A percentile compares a stretch with the other conserved stretches of the same genome.
Conservation (phyloP, 1,140 invertebrate genomes). For the Plectrocnemia conspersa region DNA sequence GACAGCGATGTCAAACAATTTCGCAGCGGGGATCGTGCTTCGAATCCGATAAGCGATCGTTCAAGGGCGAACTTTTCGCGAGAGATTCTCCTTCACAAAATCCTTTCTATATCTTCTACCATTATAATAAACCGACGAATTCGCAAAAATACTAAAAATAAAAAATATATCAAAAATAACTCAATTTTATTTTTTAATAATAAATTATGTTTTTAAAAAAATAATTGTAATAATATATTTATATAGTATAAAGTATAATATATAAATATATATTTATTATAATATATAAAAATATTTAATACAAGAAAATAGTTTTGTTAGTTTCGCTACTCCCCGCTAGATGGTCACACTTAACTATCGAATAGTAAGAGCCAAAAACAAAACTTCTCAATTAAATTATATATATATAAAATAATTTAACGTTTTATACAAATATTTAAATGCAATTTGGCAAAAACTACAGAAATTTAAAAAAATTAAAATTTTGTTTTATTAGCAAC, state of each 20-base stretch:
- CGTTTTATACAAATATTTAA: not conserved
- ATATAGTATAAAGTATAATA: too few species aligned
- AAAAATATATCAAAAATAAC: too few species aligned
- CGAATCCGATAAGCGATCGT: not conserved
- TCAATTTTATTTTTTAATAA: too few species aligned
- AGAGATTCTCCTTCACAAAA: too few species aligned
- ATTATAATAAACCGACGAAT: too few species aligned
- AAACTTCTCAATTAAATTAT: not conserved
- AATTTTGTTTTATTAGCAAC: not conserved
- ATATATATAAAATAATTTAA: not conserved
- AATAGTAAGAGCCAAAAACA: too few species aligned
- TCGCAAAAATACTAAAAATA: too few species aligned
- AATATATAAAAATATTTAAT: too few species aligned
- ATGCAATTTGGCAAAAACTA: not conserved
- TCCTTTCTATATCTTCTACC: too few species aligned
- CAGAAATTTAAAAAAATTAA: not conserved
- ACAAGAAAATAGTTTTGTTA: constrained; percentile 24
- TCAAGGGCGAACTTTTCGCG: not conserved
- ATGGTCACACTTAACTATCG: constrained; percentile 17
- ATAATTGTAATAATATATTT: too few species aligned
- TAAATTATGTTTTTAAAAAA: too few species aligned
- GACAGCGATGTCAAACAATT: not conserved
- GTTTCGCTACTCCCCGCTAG: constrained; percentile 27
- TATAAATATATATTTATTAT: too few species aligned
- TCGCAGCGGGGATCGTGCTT: not conserved